These are phyloP conservation scores for Oostethus manadensis DNA, from an alignment of 2,113 vertebrate species.

Conservation along the genomic window DNA sequence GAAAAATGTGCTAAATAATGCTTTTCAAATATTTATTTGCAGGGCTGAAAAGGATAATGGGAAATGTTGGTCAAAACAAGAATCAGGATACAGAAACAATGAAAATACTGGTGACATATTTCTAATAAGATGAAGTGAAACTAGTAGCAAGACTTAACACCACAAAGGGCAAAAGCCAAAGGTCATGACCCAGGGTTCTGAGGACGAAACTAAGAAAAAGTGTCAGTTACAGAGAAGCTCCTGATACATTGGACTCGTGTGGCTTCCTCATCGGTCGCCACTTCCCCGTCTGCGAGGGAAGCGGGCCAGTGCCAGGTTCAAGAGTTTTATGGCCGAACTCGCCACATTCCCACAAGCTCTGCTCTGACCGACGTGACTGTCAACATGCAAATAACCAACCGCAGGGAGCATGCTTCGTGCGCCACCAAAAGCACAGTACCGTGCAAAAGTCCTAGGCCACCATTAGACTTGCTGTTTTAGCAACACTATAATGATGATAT, in stretches of 20 bases:
- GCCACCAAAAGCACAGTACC: slow-evolving; percentile 4
- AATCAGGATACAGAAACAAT: no score
- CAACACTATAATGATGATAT: no score
- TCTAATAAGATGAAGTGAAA: slow-evolving; percentile 67
- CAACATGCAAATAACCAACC: slow-evolving; percentile 67
- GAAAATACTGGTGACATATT: neutral
- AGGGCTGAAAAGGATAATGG: no score
- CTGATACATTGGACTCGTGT: slow-evolving; percentile 47
- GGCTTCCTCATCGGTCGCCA: slow-evolving; percentile 67
- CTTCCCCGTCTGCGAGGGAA: slow-evolving; percentile 76
- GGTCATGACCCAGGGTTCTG: slow-evolving; percentile 63
- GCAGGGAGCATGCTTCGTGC: slow-evolving; percentile 37
- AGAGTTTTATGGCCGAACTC: slow-evolving; percentile 65
- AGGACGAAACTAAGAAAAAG: slow-evolving; percentile 44
- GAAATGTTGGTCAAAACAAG: no score
- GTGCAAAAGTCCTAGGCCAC: neutral
- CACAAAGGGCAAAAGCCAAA: slow-evolving; percentile 37
- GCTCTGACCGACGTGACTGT: slow-evolving; percentile 67
- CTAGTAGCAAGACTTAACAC: slow-evolving; percentile 54
- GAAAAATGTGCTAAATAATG: no score
- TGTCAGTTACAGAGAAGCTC: slow-evolving; percentile 53
- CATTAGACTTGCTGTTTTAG: no score
- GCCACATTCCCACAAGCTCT: slow-evolving; percentile 72
- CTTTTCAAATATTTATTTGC: no score
- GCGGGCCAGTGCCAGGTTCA: slow-evolving; percentile 70